These are phyloP conservation scores for Neelides sp. DNA, from an alignment of 1,140 invertebrate genomes.

Conservation along the genomic window DNA sequence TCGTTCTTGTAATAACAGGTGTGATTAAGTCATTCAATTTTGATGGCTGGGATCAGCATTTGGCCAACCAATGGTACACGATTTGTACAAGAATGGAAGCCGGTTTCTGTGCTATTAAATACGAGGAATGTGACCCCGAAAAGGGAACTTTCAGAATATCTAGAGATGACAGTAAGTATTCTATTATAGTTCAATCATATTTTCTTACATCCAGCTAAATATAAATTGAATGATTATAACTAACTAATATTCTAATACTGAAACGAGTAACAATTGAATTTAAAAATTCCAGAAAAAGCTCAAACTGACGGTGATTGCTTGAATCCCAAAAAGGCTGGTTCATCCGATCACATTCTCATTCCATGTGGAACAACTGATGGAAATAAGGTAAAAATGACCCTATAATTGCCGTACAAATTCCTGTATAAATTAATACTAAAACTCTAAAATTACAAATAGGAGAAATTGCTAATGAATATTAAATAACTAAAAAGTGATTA, in stretches of 20 bases:
- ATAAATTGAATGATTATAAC: neutral
- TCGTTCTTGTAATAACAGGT: slow-evolving; percentile 16
- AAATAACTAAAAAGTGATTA: too few species aligned
- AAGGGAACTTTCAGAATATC: slow-evolving; percentile 32
- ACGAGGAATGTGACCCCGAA: slow-evolving; percentile 32
- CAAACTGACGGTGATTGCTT: slow-evolving; percentile 31
- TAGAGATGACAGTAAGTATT: slow-evolving; percentile 30
- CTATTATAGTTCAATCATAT: neutral
- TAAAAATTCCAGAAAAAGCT: slow-evolving; percentile 28
- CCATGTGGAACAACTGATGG: slow-evolving; percentile 32
- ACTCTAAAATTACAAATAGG: too few species aligned
- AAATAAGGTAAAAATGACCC: slow-evolving; percentile 28
- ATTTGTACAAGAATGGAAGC: slow-evolving; percentile 34
- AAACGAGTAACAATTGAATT: slow-evolving; percentile 1
- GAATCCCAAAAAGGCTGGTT: slow-evolving; percentile 31
- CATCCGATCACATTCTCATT: slow-evolving; percentile 31
- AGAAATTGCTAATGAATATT: too few species aligned
- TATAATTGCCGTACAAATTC: neutral
- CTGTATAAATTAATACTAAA: too few species aligned
- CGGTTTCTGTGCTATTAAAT: slow-evolving; percentile 33
- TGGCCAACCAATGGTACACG: slow-evolving; percentile 35
- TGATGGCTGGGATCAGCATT: slow-evolving; percentile 32
- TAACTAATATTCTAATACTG: neutral
- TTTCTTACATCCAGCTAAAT: neutral
- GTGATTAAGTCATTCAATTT: slow-evolving; percentile 34